A percentile compares a stretch with the other conserved stretches of the same genome.
Conservation (phyloP, 2,113 vertebrate genomes). For the Circaetus cinerascens region DNA sequence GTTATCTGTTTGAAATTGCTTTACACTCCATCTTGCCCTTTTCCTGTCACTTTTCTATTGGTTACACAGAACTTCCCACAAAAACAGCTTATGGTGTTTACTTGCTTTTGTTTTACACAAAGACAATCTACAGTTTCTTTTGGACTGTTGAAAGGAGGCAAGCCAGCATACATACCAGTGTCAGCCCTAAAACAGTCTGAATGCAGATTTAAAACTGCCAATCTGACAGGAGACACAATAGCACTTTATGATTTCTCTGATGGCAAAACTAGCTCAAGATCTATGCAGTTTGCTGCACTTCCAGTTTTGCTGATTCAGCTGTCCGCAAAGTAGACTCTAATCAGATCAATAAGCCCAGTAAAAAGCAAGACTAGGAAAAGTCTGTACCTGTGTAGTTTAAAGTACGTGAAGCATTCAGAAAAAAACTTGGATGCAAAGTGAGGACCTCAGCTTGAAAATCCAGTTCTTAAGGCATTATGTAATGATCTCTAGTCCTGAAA, state of each 20-base stretch:
- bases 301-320: neutral
- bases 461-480: neutral
- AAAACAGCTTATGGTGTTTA: neutral
- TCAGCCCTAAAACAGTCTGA: neutral
- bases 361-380: neutral
- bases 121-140: neutral
- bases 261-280: neutral
- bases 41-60: neutral
- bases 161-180: neutral
- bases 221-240: neutral
- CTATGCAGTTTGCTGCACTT: neutral
- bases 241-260: neutral
- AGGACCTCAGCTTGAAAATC: neutral
- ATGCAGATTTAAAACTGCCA: neutral
- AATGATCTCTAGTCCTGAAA: neutral
- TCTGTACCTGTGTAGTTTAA: neutral
- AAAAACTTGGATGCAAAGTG: neutral
- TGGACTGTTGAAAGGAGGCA: neutral
- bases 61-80: neutral
- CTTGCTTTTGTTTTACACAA: neutral
- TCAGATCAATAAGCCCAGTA: neutral
- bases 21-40: neutral
- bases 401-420: neutral
- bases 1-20: neutral
- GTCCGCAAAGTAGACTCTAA: neutral